Evolutionary conservation across 2,113 vertebrate species (phyloP).

Genomic region (Ptilonorhynchus violaceus): DNA sequence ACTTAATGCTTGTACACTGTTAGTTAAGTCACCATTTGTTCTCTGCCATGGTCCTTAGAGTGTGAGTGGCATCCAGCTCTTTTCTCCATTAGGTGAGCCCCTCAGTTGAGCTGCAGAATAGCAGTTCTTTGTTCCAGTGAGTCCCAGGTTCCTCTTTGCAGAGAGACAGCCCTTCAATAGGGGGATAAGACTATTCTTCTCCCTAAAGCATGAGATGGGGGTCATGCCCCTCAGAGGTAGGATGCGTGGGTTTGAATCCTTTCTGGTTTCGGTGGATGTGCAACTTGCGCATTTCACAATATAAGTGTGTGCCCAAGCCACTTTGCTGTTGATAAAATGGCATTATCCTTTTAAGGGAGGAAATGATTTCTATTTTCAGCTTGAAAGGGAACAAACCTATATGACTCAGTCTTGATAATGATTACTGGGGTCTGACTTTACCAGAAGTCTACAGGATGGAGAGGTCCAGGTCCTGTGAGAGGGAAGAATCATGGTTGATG

Average conservation of each 20-base stretch:
- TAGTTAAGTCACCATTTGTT: background rate
- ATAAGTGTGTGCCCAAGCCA: fast-evolving
- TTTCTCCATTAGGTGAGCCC: background rate
- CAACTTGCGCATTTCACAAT: background rate
- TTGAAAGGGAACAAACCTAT: background rate
- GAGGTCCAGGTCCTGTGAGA: background rate
- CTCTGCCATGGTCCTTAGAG: background rate
- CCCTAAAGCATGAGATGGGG: background rate
- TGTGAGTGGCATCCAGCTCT: fast-evolving
- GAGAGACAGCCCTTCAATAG: background rate
- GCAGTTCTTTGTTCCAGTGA: background rate
- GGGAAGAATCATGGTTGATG: fast-evolving
- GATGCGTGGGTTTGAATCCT: background rate
- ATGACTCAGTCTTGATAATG: background rate
- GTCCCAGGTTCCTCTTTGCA: background rate
- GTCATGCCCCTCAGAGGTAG: background rate
- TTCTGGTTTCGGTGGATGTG: background rate
- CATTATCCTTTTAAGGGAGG: background rate
- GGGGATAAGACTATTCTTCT: background rate
- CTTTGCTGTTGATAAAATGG: background rate
- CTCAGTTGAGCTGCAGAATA: background rate
- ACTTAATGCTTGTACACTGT: fast-evolving
- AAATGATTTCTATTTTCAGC: background rate
- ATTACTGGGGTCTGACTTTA: background rate
- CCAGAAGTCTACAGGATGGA: background rate